A percentile compares a stretch with the other conserved stretches of the same genome.
Evolutionary conservation across 2,797 vertebrate species (phyloP).

Genomic region (Sarcophilus harrisii): DNA sequence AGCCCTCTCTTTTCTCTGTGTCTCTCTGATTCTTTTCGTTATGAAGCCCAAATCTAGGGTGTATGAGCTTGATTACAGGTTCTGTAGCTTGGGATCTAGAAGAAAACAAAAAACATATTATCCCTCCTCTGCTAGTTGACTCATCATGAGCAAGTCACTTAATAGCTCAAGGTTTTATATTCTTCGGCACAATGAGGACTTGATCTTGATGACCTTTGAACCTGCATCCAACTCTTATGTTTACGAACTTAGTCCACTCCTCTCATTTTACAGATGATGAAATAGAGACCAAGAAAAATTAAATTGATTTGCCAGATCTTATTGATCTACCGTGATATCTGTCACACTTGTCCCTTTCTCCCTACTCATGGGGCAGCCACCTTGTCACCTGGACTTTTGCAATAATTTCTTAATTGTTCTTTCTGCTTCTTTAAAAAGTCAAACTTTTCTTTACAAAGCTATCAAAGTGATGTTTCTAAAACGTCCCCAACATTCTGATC

Average conservation of each 20-base stretch:
- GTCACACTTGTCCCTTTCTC: no score
- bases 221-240: neutral
- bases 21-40: neutral
- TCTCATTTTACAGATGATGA: neutral
- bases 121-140: neutral
- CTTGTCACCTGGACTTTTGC: no score
- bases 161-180: neutral
- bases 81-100: neutral
- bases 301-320: neutral
- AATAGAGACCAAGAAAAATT: neutral
- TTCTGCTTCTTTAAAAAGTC: no score
- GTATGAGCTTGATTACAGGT: neutral
- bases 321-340: no score
- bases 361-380: no score
- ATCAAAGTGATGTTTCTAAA: no score
- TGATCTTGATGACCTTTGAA: neutral
- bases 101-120: neutral
- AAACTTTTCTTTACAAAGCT: no score
- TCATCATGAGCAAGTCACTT: neutral
- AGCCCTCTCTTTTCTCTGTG: neutral
- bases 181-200: neutral
- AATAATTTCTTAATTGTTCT: no score
- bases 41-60: neutral
- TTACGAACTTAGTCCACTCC: neutral
- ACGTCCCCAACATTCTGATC: no score